Conservation (phyloP, 2,113 vertebrate species). For the Gnathonemus echidnorhynchus region DNA sequence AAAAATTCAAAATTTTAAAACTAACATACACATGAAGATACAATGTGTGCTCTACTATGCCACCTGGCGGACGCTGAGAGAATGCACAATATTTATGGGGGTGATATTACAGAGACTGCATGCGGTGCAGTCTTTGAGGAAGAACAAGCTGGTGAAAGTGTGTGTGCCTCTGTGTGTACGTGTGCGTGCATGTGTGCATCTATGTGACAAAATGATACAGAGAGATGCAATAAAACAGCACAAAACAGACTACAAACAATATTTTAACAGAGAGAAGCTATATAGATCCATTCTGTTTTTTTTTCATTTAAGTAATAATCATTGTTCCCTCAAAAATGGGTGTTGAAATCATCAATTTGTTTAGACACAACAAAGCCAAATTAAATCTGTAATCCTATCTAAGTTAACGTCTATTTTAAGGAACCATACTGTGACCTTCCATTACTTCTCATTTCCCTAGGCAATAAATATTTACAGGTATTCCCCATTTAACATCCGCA, state of each 20-base stretch:
- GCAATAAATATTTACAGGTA: neutral
- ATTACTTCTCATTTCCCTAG: neutral
- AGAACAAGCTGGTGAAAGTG: neutral
- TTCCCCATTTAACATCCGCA: too few species aligned
- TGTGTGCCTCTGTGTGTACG: neutral
- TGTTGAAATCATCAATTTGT: neutral
- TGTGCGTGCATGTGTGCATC: neutral
- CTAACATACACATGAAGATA: neutral
- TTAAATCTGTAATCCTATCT: neutral
- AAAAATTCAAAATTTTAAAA: neutral
- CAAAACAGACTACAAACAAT: neutral
- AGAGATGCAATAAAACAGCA: neutral
- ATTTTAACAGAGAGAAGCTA: neutral
- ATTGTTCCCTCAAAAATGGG: neutral
- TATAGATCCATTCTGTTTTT: neutral
- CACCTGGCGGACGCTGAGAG: neutral
- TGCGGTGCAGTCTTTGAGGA: neutral
- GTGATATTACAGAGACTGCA: neutral
- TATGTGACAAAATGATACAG: neutral
- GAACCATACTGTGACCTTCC: neutral
- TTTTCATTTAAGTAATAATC: neutral
- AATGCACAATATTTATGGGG: neutral
- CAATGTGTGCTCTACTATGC: neutral
- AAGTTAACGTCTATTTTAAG: neutral
- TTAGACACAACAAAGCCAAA: neutral